Evolutionary conservation across 2,113 vertebrate species (phyloP).

Genomic region (Ardeotis arabs): DNA sequence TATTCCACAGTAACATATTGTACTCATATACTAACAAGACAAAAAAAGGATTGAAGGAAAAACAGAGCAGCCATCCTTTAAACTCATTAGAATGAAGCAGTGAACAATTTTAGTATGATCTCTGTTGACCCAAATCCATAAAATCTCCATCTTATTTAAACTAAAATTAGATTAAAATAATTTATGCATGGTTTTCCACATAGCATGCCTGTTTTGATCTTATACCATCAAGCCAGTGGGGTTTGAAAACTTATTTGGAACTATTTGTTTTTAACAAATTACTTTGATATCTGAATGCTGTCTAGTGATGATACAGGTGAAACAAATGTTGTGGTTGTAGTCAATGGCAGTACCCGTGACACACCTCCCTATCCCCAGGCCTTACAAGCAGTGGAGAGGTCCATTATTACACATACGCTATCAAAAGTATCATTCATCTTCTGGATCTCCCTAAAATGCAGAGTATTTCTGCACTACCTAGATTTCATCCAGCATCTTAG

Average conservation of each 20-base stretch:
- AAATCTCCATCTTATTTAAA: conserved; percentile 53
- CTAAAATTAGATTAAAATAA: conserved; percentile 14
- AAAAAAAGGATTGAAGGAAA: conserved; percentile 11
- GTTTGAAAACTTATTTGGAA: background rate
- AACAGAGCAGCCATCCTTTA: background rate
- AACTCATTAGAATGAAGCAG: conserved; percentile 22
- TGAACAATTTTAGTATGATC: conserved; percentile 10
- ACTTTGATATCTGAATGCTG: background rate
- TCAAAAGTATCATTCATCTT: background rate
- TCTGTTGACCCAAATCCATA: conserved; percentile 54
- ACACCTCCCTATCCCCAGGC: background rate
- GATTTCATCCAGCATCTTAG: background rate
- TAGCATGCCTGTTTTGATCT: background rate
- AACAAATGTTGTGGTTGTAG: background rate
- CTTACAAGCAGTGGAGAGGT: background rate
- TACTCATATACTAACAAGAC: background rate
- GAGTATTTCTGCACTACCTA: background rate
- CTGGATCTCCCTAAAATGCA: background rate
- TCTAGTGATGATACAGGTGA: background rate
- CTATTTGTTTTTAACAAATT: background rate
- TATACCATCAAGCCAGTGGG: background rate
- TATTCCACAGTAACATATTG: background rate
- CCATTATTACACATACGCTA: background rate
- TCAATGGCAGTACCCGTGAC: background rate
- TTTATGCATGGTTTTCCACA: background rate